A percentile compares a stretch with the other conserved stretches of the same genome.
These are phyloP conservation scores for Spheniscus mendiculus DNA, from an alignment of 2,113 vertebrate genomes.

Conservation along the genomic window DNA sequence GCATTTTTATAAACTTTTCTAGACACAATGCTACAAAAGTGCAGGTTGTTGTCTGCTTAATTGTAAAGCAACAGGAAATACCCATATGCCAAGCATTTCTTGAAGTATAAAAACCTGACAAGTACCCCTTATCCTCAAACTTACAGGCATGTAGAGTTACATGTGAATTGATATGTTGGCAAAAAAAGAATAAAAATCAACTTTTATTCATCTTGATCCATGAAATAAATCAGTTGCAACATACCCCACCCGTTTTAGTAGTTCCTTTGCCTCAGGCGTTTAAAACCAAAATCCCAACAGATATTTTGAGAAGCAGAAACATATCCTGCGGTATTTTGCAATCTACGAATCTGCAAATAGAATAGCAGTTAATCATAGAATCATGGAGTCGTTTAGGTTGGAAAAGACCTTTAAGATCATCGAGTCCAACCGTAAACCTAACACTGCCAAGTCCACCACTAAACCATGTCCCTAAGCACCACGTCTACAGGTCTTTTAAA, in stretches of 20 bases:
- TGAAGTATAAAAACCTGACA: background rate
- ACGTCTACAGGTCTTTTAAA: background rate
- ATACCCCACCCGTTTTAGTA: background rate
- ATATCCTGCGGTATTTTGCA: background rate
- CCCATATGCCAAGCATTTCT: background rate
- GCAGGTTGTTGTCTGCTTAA: background rate
- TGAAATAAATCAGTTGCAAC: background rate
- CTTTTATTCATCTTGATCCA: background rate
- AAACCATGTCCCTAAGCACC: background rate
- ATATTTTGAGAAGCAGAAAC: background rate
- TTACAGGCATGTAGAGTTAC: background rate
- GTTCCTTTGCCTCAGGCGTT: background rate
- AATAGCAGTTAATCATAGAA: background rate
- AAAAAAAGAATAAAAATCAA: background rate
- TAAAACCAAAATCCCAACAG: background rate
- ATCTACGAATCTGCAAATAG: background rate
- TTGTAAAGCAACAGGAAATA: background rate
- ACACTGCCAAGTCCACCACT: background rate
- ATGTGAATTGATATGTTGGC: accelerated
- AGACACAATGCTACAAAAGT: background rate
- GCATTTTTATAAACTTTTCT: background rate
- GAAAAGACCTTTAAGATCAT: background rate
- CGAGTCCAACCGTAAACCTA: background rate
- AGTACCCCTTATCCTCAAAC: background rate
- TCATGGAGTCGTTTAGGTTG: background rate